Evolutionary conservation across 2,113 vertebrate species (phyloP), one percentile per base, ranked within the genome.

Genomic region (Madoqua kirkii): DNA sequence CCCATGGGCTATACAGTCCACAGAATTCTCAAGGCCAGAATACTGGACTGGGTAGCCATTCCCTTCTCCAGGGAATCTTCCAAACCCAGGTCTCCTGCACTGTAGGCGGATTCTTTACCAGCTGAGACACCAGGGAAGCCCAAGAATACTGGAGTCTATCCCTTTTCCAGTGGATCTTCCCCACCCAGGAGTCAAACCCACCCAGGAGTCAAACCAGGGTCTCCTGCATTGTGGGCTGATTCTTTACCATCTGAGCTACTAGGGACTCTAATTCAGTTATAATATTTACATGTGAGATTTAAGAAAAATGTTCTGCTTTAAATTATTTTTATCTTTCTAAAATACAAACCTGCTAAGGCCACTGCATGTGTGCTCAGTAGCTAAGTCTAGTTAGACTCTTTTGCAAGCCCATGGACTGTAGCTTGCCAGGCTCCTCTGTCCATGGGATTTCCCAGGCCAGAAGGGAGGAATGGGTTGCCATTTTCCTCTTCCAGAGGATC

Each of bases 311-410:
- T 29, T 88, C 48, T 94, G 36, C 33, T 91, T 92, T 93, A 93
- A 93, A 57, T 14, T 95, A 40, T 93, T 71, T 97, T 79, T 12
- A 84, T 43, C 81, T 36, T 79, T 74, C 74, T 96, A 92, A 96
- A 84, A 93, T 5, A 79, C 45, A 97, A 83, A 96, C 36, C 10
- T 52, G 11, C 7, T n/a, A 50, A 78, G 40, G 40, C 40, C 40
- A 43, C 71, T 76, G 40, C 40, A 76, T 43, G 40, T 27, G 21
- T 76, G 71, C 40, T 76, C 71, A 76, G 40, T 27, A 19, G 71
- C 71, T 43, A 76, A 43, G 40, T 76, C 40, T 43, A 27, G 40
- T 76, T 27, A 43, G 40, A 76, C 71, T 43, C 10, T 25, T 76
- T 27, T 76, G 71, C 71, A 43, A 76, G 12, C 12, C 36, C 71